A percentile compares a stretch with the other conserved stretches of the same genome.
Evolutionary conservation across 2,113 vertebrate species (phyloP).

Genomic region (Larimichthys crocea): DNA sequence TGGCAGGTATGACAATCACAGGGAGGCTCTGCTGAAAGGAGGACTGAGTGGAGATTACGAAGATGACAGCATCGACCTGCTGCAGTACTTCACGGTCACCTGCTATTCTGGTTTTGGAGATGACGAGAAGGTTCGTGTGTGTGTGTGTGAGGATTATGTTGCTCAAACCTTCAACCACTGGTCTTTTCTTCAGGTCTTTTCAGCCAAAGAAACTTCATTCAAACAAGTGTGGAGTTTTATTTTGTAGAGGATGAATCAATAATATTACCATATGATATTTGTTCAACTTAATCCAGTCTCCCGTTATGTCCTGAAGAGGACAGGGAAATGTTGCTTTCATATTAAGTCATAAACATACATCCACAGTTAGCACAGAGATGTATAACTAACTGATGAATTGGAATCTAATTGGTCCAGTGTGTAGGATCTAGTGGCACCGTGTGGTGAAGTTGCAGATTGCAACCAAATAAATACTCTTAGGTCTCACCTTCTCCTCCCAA

Average conservation of each 20-base stretch:
- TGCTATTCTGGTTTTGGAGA: slow-evolving; percentile 96
- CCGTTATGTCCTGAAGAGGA: not conserved
- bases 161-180: not conserved
- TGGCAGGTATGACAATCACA: slow-evolving; percentile 95
- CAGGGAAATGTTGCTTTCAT: not conserved
- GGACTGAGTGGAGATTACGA: slow-evolving; percentile 91
- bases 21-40: slow-evolving; percentile 93
- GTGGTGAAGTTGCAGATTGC: too few species aligned
- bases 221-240: not conserved
- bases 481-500: too few species aligned
- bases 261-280: not conserved
- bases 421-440: too few species aligned
- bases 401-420: not conserved
- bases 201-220: not conserved
- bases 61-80: slow-evolving; percentile 93
- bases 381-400: not conserved
- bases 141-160: not conserved
- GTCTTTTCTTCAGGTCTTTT: not conserved
- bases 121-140: slow-evolving; percentile 88
- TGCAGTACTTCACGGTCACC: slow-evolving; percentile 94
- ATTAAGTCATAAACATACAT: not conserved
- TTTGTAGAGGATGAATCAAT: not conserved
- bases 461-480: too few species aligned
- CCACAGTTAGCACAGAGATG: not conserved
- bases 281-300: not conserved